phyloP scores from a whole-genome alignment of 2,797 vertebrate genomes.

The Aulostomus chinensis region DNA sequence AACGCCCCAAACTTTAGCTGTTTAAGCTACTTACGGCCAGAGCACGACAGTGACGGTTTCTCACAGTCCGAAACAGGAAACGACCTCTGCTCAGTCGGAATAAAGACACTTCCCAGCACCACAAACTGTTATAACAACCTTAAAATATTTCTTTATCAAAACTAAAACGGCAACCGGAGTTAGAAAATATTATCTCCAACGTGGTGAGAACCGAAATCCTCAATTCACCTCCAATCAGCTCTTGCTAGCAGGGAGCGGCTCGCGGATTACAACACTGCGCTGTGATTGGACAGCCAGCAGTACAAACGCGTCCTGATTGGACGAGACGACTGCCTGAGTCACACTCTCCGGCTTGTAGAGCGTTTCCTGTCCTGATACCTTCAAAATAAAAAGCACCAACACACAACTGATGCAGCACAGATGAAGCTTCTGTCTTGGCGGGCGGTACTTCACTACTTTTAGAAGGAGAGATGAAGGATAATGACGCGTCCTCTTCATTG shows the following conservation, averaged over 20 bases:
- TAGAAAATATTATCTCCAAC: too few relatives aligned
- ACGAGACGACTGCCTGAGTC: slow-evolving; percentile 5
- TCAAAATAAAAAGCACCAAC: slow-evolving; percentile 39
- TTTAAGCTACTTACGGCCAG: too few relatives aligned
- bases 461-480: too few relatives aligned
- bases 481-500: too few relatives aligned
- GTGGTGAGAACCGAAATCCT: too few relatives aligned
- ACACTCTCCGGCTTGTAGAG: neutral
- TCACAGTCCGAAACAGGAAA: slow-evolving; percentile 8
- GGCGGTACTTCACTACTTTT: too few relatives aligned
- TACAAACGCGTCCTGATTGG: slow-evolving; percentile 28
- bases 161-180: too few relatives aligned
- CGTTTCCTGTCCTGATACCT: neutral
- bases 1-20: too few relatives aligned
- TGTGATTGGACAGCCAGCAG: slow-evolving; percentile 25
- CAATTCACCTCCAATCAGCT: too few relatives aligned
- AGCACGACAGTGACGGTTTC: neutral
- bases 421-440: neutral
- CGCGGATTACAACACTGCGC: fast-evolving
- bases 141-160: too few relatives aligned
- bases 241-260: slow-evolving; percentile 16
- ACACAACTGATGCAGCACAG: neutral
- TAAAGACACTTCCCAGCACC: too few relatives aligned
- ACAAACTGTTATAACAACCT: too few relatives aligned
- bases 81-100: neutral